Evolutionary conservation across 2,797 vertebrate species (phyloP).

Genomic region (Sternarchorhynchus goeldii): DNA sequence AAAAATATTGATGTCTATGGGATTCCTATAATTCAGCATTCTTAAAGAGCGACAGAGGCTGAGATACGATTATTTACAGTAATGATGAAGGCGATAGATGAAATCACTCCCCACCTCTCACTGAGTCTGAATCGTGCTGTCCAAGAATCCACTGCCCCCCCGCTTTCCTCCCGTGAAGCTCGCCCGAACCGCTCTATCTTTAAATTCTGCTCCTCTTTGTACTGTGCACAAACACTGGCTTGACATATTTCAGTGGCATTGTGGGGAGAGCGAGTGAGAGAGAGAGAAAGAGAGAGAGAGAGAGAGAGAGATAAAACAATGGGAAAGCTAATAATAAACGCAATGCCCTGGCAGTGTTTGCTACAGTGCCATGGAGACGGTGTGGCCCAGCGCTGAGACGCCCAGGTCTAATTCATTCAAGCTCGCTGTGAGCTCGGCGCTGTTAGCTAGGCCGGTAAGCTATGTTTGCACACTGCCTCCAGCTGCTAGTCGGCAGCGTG

Average conservation of each 20-base stretch:
- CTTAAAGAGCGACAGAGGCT: background rate
- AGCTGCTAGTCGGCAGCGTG: slow-evolving; percentile 20
- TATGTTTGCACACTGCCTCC: slow-evolving; percentile 30
- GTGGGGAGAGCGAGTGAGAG: background rate
- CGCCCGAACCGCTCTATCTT: background rate
- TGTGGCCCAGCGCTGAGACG: slow-evolving; percentile 36
- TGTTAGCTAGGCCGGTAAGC: slow-evolving; percentile 21
- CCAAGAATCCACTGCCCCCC: background rate
- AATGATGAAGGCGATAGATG: background rate
- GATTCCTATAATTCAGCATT: background rate
- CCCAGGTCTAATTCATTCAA: slow-evolving; percentile 41
- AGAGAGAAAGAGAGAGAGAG: slow-evolving; percentile 10
- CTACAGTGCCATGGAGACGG: slow-evolving; percentile 44
- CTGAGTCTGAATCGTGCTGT: background rate
- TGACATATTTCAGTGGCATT: slow-evolving; percentile 19
- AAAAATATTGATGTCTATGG: background rate
- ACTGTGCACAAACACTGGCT: slow-evolving; percentile 30
- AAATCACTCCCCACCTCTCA: background rate
- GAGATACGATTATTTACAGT: background rate
- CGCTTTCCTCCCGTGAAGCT: background rate
- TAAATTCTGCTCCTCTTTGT: background rate
- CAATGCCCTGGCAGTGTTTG: slow-evolving; percentile 54
- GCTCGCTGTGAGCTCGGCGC: slow-evolving; percentile 21
- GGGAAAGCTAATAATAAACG: slow-evolving; percentile 55
- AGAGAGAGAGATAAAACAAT: slow-evolving; percentile 11